Base-by-base conservation (phyloP, 2,113 vertebrate species). In the Oplegnathus fasciatus region DNA sequence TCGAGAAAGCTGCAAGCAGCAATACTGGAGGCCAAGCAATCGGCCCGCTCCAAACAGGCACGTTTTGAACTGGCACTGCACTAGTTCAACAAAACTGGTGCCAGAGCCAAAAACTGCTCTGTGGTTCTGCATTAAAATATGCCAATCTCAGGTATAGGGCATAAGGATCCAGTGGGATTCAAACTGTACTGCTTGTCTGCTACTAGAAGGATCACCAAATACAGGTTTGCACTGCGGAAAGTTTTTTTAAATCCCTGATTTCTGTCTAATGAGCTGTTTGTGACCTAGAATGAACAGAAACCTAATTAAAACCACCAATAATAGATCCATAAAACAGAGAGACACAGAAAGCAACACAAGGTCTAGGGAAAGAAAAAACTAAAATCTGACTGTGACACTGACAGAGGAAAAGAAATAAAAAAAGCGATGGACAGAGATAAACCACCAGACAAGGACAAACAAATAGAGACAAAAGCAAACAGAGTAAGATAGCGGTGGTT, bases 291-390 rank as follows among this genome's bases (percentile, higher is more conserved):
- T 9, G 37, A 20, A 66, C 24, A 77, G 30, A 72, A 73, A 69
- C 28, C 37, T 40, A n/a, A 71, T 80, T 71, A 55, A 85, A 64
- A 37, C n/a, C 40, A 37, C 62, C 37, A 77, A 42, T 22, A 65
- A 37, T 34, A 58, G 22, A 58, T 73, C 10, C 4, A 32, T 54
- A 10, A 54, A 74, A 46, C 6, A 70, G n/a, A 50, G 24, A 67
- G 72, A 34, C 26, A 57, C 28, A 75, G 11, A 72, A 65, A 37
- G 24, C 28, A 50, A 46, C 54, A 79, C 10, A 8, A 46, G 22
- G n/a, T 65, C 26, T 3, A 22, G 20, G 42, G 75, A 30, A 75
- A 57, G 13, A 26, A 44, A 24, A 40, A 50, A 11, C 4, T n/a
- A 14, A 8, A 22, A 32, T 17, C 2, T 5, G 9, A 77, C 28